Conservation (phyloP, 2,113 vertebrate genomes). For the Leptobrachium ailaonicum region DNA sequence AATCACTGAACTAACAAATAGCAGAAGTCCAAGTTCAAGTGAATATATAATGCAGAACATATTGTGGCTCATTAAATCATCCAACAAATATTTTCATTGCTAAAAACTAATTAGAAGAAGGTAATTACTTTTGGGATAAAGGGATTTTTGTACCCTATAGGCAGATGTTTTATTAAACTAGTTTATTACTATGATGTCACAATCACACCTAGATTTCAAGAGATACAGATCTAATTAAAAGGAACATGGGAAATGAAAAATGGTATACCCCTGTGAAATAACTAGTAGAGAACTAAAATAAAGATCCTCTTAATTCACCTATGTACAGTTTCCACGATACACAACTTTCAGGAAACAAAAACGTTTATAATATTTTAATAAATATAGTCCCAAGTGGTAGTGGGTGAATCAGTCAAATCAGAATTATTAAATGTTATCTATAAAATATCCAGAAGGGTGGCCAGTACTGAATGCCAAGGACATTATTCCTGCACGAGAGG, state of each 20-base stretch:
- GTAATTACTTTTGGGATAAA: constrained; percentile 70
- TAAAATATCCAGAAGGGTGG: too few relatives aligned
- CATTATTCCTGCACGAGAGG: too few relatives aligned
- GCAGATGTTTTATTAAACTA: constrained; percentile 40
- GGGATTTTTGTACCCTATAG: constrained; percentile 61
- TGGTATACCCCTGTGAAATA: not conserved
- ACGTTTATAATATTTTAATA: too few relatives aligned
- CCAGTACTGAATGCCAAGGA: too few relatives aligned
- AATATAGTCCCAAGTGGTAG: too few relatives aligned
- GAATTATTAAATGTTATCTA: too few relatives aligned
- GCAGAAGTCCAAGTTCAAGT: constrained; percentile 22
- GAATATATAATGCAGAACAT: constrained; percentile 13
- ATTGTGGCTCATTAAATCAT: not conserved
- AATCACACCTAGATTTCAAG: not conserved
- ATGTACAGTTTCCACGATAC: too few relatives aligned
- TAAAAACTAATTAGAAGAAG: constrained; percentile 71
- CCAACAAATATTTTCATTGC: constrained; percentile 60
- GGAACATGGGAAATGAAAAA: not conserved
- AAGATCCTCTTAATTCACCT: too few relatives aligned
- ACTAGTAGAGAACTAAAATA: too few relatives aligned
- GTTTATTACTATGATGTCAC: not conserved
- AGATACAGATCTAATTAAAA: not conserved
- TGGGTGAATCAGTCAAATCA: too few relatives aligned
- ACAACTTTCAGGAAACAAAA: too few relatives aligned
- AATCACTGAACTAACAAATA: too few relatives aligned